phyloP scores from a whole-genome alignment of 2,113 vertebrate species.

The Salvelinus sp. region DNA sequence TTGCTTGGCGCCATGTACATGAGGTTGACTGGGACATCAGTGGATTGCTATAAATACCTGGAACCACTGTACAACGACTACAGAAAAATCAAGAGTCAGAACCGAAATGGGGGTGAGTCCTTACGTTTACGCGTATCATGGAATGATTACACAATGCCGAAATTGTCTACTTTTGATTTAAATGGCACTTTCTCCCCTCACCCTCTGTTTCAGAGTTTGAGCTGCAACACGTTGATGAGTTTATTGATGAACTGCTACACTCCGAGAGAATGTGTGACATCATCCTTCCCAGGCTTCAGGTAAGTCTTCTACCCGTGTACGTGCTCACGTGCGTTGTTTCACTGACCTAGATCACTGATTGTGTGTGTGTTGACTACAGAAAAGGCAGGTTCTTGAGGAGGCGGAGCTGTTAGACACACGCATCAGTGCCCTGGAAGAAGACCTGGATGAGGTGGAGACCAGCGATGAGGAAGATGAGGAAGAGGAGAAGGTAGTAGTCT shows the following conservation, averaged over 20 bases:
- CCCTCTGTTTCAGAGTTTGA: slow-evolving; percentile 86
- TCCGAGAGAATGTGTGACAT: slow-evolving; percentile 92
- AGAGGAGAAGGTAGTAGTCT: slow-evolving; percentile 85
- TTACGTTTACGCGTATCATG: not conserved
- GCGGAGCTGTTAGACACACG: slow-evolving; percentile 92
- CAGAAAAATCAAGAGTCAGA: slow-evolving; percentile 94
- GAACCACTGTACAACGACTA: slow-evolving; percentile 98
- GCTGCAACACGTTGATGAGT: slow-evolving; percentile 96
- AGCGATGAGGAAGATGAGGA: slow-evolving; percentile 96
- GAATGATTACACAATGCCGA: too few species aligned
- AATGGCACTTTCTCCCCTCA: not conserved
- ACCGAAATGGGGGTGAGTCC: slow-evolving; percentile 87
- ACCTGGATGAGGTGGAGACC: slow-evolving; percentile 96
- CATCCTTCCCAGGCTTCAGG: slow-evolving; percentile 95
- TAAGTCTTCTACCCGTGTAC: slow-evolving; percentile 41
- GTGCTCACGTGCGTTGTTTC: not conserved
- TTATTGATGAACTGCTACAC: slow-evolving; percentile 92
- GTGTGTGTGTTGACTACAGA: slow-evolving; percentile 70
- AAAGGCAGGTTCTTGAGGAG: slow-evolving; percentile 94
- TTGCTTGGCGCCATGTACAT: slow-evolving; percentile 94
- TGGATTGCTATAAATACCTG: slow-evolving; percentile 97
- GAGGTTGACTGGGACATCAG: slow-evolving; percentile 93
- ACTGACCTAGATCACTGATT: not conserved
- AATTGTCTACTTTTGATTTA: not conserved
- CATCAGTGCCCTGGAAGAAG: slow-evolving; percentile 95